These are phyloP conservation scores for Deilephila porcellus DNA, from an alignment of 2,888 invertebrate species.

Conservation along the genomic window DNA sequence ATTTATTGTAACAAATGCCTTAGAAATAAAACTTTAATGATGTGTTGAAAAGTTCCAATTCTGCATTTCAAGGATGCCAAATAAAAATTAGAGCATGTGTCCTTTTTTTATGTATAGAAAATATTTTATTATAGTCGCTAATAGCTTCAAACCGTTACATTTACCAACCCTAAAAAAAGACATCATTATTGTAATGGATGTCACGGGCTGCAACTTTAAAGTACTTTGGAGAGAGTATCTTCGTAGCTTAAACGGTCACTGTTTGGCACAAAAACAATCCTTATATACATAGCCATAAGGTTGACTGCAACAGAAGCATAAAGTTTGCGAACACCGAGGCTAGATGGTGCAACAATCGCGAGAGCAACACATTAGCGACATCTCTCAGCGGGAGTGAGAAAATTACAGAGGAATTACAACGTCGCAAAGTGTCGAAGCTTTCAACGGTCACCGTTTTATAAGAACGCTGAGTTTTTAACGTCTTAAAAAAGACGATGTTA, in stretches of 20 bases:
- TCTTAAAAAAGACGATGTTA: neutral
- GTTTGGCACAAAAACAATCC: constrained; percentile 43
- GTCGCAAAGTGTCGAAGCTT: constrained; percentile 62
- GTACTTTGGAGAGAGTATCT: constrained; percentile 71
- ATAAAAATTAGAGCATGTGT: too few species aligned
- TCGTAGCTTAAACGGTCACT: constrained; percentile 44
- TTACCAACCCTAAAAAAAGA: constrained; percentile 69
- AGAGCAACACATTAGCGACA: constrained; percentile 82
- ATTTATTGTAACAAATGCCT: too few species aligned
- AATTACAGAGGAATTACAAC: constrained; percentile 76
- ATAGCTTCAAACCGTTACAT: neutral
- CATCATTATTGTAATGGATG: constrained; percentile 83
- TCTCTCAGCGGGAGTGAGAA: constrained; percentile 77
- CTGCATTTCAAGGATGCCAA: too few species aligned
- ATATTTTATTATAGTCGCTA: neutral
- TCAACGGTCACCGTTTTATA: constrained; percentile 38
- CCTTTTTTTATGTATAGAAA: too few species aligned
- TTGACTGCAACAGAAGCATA: constrained; percentile 31
- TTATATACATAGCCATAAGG: constrained; percentile 38
- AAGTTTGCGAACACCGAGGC: constrained; percentile 58
- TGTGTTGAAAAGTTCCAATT: too few species aligned
- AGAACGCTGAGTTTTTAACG: neutral
- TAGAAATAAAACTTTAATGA: too few species aligned
- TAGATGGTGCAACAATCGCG: constrained; percentile 75
- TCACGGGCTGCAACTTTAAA: constrained; percentile 80